Evolutionary conservation across 1,140 invertebrate genomes (phyloP), one percentile per base, ranked within the genome.

Genomic region (Wasmannia auropunctata): DNA sequence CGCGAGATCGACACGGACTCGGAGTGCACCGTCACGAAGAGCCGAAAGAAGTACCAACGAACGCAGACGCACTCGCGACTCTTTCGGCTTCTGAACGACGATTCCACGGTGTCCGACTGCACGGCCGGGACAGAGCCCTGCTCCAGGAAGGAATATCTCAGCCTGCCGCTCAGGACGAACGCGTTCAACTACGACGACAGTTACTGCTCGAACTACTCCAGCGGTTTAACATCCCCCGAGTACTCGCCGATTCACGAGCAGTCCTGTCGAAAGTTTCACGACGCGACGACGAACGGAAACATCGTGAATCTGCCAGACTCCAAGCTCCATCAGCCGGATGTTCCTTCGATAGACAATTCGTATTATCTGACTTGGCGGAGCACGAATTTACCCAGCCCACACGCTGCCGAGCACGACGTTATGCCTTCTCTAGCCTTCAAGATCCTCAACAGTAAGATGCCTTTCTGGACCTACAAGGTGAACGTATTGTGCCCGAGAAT

Each of bases 21-120:
- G 3, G 97, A 97, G 51, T 95, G 95, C 74, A 95, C 95, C 81
- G 93, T 95, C 3, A 88, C 95, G n/a, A 95, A 95, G 19, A 96
- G 96, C 87, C 94, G 96, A 77, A 96, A 95, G 6, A 95, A 95
- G 74, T 97, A 97, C 90, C 96, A 97, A 92, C 93, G 97, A 70
- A 97, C 97, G 2, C 96, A 97, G 58, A 97, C 97, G 6, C 97
- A 97, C 93, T 97, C 97, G 19, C 95, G 97, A 77, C 93, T 97
- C 16, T 97, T 97, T 85, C 96, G 96, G 91, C 91, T 97, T 2
- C 91, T 97, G 28, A 96, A 96, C 89, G 96, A 97, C 67, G 97
- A 97, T 87, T 95, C 94, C 76, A 60, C 91, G 3, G 49, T 89
- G 8, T 89, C 93, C 56, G 89, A 94, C 22, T 46, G 80, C 10